These are phyloP conservation scores for Drosophila kohkoa DNA, from an alignment of 1,140 invertebrate species.

Conservation along the genomic window DNA sequence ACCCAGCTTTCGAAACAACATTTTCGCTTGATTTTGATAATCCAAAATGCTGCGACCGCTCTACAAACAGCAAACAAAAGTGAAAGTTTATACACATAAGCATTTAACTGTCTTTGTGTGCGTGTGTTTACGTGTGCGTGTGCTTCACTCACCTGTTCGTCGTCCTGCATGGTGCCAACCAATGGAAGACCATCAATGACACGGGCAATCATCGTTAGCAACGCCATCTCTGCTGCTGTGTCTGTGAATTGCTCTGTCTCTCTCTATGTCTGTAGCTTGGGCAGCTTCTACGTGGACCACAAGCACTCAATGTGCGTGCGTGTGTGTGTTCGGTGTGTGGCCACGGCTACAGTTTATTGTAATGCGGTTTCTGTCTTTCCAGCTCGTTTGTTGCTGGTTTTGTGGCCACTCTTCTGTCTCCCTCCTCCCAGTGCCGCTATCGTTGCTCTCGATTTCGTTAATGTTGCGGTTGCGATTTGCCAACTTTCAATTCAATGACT, in stretches of 20 bases:
- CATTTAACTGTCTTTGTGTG: constrained; percentile 54
- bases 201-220: constrained; percentile 98
- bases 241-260: constrained; percentile 4
- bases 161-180: constrained; percentile 98
- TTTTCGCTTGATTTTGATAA: constrained; percentile 99
- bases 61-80: constrained; percentile 85
- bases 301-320: not conserved
- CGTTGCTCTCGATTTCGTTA: constrained; percentile 9
- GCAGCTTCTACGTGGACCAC: constrained; percentile 19
- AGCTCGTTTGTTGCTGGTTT: constrained; percentile 36
- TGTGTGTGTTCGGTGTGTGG: constrained; percentile 34
- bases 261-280: not conserved
- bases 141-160: constrained; percentile 93
- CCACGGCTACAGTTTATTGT: constrained; percentile 66
- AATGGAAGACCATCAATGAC: constrained; percentile 97
- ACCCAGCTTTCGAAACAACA: constrained; percentile 97
- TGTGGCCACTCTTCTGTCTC: constrained; percentile 28
- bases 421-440: constrained; percentile 3
- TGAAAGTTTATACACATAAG: constrained; percentile 48
- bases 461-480: constrained; percentile 15
- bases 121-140: constrained; percentile 50
- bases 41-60: constrained; percentile 96
- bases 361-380: constrained; percentile 36
- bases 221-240: constrained; percentile 89
- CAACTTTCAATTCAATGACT: constrained; percentile 39